phyloP scores from a whole-genome alignment of 64 coral and sea anemone genomes.

The Astreopora myriophthalma region DNA sequence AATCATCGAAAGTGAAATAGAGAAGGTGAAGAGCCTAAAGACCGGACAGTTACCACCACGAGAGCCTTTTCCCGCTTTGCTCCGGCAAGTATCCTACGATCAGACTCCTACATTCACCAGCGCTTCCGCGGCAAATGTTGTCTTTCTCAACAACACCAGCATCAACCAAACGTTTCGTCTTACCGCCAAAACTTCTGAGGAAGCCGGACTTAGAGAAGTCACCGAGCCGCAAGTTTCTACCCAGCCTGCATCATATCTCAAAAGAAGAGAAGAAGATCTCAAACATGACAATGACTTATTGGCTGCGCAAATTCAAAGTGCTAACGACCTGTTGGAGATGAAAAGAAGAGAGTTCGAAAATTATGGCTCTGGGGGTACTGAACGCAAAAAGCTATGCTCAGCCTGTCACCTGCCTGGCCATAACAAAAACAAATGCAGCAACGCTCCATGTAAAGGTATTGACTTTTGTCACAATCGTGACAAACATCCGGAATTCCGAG shows the following conservation, averaged over 20 bases:
- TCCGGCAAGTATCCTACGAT: neutral
- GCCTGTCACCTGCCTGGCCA: conserved; percentile 25
- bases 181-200: neutral
- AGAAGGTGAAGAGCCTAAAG: neutral
- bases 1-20: conserved; percentile 40
- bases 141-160: neutral
- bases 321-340: neutral
- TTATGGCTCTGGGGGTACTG: neutral
- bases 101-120: neutral
- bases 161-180: neutral
- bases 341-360: neutral
- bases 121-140: neutral
- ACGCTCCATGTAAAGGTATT: neutral
- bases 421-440: neutral
- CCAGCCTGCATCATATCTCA: too few species aligned
- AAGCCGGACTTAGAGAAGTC: neutral
- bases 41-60: neutral
- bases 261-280: too few species aligned
- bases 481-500: too few species aligned
- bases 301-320: too few species aligned
- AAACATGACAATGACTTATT: too few species aligned
- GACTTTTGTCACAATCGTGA: too few species aligned
- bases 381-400: neutral
- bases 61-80: conserved; percentile 6
- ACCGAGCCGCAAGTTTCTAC: neutral